Percentiles rank a stretch among this genome's conserved stretches.
Evolutionary conservation across 2,113 vertebrate species (phyloP).

Genomic region (Pelecanoides urinatrix): DNA sequence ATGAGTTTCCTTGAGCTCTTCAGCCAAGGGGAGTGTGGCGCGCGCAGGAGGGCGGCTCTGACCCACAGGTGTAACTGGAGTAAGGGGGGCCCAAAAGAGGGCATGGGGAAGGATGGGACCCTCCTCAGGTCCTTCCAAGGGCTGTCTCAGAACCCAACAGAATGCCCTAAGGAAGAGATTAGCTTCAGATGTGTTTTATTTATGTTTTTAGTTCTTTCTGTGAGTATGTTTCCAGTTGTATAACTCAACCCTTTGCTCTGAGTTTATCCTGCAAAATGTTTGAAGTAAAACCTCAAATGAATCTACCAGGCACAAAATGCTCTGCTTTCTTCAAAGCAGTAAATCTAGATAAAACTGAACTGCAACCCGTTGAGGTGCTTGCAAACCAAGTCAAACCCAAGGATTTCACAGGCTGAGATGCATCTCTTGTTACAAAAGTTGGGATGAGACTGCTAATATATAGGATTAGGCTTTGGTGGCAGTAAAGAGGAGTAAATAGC

Average conservation of each 20-base stretch:
- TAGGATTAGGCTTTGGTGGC: background rate
- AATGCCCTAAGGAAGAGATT: background rate
- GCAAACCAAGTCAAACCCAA: background rate
- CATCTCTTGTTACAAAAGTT: background rate
- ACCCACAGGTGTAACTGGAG: background rate
- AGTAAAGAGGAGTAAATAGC: background rate
- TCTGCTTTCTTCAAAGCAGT: background rate
- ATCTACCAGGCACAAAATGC: background rate
- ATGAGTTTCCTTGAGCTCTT: background rate
- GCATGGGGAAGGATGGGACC: background rate
- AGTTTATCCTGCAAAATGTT: background rate
- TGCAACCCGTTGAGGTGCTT: background rate
- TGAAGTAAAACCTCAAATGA: background rate
- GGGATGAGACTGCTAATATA: background rate
- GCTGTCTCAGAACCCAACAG: background rate
- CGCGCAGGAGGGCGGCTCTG: background rate
- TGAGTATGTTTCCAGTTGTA: background rate
- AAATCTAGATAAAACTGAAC: background rate
- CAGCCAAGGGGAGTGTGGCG: rapidly evolving
- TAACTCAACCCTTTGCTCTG: background rate
- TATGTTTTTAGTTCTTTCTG: background rate
- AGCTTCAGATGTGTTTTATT: background rate
- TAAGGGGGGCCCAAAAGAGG: background rate
- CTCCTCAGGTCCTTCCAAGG: background rate
- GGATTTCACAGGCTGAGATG: background rate